Conservation (phyloP, 2,797 vertebrate genomes). For the Lutra lutra region DNA sequence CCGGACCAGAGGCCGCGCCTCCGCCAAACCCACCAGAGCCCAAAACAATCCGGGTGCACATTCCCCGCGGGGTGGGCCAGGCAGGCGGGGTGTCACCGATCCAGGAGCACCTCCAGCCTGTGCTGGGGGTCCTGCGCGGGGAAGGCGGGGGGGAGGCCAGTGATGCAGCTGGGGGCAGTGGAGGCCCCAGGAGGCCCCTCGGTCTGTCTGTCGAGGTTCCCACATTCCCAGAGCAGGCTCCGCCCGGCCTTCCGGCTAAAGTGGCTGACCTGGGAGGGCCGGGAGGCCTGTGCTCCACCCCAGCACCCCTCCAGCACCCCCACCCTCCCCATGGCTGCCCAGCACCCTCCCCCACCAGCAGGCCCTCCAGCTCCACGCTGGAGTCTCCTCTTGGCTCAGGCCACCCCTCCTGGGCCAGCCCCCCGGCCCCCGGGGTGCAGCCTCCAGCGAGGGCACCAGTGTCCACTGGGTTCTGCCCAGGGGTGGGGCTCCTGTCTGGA, state of each 20-base stretch:
- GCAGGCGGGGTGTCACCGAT: not conserved
- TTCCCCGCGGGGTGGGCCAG: not conserved
- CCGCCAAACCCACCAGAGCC: not conserved
- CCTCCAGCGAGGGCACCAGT: not conserved
- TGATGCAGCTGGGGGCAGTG: not conserved
- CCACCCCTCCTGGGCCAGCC: not conserved
- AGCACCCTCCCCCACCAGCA: not conserved
- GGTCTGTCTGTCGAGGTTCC: not conserved
- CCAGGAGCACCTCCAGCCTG: not conserved
- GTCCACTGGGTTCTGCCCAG: not conserved
- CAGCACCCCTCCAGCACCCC: not conserved
- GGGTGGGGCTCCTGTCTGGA: not conserved
- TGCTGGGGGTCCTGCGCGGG: not conserved
- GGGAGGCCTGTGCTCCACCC: rapidly evolving
- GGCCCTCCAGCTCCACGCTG: not conserved
- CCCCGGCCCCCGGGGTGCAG: not conserved
- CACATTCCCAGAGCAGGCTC: not conserved
- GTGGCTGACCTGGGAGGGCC: not conserved
- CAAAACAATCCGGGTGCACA: not conserved
- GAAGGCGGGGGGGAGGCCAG: not conserved
- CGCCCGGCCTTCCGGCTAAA: not conserved
- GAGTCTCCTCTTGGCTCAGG: not conserved
- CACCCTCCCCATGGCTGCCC: not conserved
- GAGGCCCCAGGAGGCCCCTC: not conserved
- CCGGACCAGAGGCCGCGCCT: not conserved